phyloP scores from a whole-genome alignment of 2,888 invertebrate genomes.

The Nezara viridula region DNA sequence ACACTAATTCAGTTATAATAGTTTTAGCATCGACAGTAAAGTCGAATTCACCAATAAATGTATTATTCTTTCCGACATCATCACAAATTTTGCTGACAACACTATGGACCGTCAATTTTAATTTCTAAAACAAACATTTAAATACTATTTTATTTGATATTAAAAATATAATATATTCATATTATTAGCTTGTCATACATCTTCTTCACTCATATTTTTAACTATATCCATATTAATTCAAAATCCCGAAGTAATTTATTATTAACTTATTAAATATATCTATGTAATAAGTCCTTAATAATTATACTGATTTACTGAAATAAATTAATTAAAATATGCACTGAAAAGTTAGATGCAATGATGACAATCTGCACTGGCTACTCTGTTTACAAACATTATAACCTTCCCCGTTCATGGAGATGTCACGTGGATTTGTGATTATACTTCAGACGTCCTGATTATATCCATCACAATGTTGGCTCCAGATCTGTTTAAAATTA shows the following conservation, averaged over 20 bases:
- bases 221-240: background rate
- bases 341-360: background rate
- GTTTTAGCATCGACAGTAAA: slow-evolving; percentile 58
- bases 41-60: slow-evolving; percentile 61
- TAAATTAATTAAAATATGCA: background rate
- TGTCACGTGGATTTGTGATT: slow-evolving; percentile 1
- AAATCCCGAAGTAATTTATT: background rate
- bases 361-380: background rate
- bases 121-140: slow-evolving; percentile 49
- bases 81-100: slow-evolving; percentile 60
- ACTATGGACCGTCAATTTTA: slow-evolving; percentile 56
- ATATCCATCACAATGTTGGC: background rate
- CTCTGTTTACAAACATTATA: slow-evolving; percentile 6
- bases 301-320: background rate
- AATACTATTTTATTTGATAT: background rate
- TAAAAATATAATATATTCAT: background rate
- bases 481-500: slow-evolving; percentile 12
- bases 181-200: background rate
- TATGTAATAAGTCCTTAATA: background rate
- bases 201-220: slow-evolving; percentile 27
- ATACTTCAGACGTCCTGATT: background rate
- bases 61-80: slow-evolving; percentile 60
- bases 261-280: background rate
- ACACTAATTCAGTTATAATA: slow-evolving; percentile 60
- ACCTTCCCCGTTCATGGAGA: background rate